These are phyloP conservation scores for Actinopyga echinites DNA, from an alignment of 53 echinoderm and acorn worm genomes.

Conservation along the genomic window DNA sequence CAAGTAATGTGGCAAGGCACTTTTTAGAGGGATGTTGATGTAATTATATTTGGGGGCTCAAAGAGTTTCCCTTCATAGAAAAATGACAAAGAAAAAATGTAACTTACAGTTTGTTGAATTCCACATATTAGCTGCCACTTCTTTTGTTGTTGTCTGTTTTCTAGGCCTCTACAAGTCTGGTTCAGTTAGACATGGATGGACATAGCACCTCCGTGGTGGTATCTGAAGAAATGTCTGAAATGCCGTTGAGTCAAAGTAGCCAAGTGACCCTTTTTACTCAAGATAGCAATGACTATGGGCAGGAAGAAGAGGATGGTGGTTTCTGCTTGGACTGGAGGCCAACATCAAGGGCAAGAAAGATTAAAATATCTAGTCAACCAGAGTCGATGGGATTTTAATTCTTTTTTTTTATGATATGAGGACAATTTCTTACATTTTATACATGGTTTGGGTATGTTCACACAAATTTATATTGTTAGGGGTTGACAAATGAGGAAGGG, in stretches of 20 bases:
- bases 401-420: not conserved
- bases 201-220: not conserved
- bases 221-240: not conserved
- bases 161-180: not conserved
- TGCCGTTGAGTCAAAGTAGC: conserved; percentile 1
- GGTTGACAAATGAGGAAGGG: too few species aligned
- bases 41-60: too few species aligned
- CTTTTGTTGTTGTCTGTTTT: not conserved
- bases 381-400: not conserved
- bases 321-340: not conserved
- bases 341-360: not conserved
- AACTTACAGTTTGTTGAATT: not conserved
- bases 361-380: not conserved
- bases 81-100: not conserved
- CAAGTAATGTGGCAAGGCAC: too few species aligned
- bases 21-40: too few species aligned
- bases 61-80: not conserved
- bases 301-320: not conserved
- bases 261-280: not conserved
- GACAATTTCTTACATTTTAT: too few species aligned
- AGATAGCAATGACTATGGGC: not conserved
- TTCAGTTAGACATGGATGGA: not conserved
- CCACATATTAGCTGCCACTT: not conserved
- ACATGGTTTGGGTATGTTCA: too few species aligned
- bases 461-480: too few species aligned